Evolutionary conservation across 2,797 vertebrate species (phyloP).

Genomic region (Allobates femoralis): DNA sequence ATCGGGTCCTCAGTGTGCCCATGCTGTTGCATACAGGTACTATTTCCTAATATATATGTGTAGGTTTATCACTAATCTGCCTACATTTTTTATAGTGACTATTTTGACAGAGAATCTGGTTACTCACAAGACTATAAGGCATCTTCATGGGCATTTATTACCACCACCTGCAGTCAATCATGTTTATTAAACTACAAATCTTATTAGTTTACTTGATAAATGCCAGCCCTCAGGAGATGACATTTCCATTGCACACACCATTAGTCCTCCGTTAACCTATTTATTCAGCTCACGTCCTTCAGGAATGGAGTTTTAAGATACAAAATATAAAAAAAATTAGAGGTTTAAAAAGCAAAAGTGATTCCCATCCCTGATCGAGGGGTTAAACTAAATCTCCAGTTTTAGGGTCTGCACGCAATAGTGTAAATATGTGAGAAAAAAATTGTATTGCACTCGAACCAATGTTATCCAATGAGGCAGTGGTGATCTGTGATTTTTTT

Average conservation of each 20-base stretch:
- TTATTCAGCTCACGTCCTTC: conserved; percentile 3
- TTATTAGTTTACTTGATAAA: conserved; percentile 37
- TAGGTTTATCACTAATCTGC: neutral
- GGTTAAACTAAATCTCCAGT: no score
- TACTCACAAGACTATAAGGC: neutral
- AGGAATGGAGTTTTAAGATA: neutral
- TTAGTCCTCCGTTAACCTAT: neutral
- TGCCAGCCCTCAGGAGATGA: conserved; percentile 14
- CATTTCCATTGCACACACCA: conserved; percentile 15
- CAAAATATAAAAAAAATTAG: neutral
- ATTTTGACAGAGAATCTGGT: neutral
- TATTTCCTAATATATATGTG: neutral
- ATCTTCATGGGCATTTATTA: conserved; percentile 6
- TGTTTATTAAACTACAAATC: conserved; percentile 32
- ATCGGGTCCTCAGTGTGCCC: no score
- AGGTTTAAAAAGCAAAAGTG: neutral
- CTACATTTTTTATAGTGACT: neutral
- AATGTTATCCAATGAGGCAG: no score
- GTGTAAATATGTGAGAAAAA: no score
- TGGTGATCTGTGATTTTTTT: no score
- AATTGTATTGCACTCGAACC: no score
- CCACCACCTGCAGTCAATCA: conserved; percentile 23
- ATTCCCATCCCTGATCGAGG: no score
- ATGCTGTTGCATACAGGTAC: no score
- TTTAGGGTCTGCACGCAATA: no score